Conservation (phyloP, 1,140 invertebrate genomes). For the Leucophenga varia region DNA sequence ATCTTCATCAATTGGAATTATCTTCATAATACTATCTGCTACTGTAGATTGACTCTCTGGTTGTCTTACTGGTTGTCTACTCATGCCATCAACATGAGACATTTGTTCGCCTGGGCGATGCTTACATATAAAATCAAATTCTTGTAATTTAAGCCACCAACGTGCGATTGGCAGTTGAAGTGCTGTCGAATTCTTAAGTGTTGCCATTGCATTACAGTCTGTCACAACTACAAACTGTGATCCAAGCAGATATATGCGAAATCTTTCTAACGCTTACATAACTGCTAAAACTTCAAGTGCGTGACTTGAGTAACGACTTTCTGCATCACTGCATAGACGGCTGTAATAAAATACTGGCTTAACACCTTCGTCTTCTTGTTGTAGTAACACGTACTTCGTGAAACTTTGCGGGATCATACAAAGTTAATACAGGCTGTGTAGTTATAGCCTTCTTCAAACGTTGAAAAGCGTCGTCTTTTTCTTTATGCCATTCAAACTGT, state of each 20-base stretch:
- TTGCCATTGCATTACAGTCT: constrained; percentile 11
- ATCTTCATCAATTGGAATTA: neutral
- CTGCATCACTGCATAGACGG: constrained; percentile 13
- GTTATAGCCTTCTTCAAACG: neutral
- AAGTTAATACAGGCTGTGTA: neutral
- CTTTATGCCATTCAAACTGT: no score
- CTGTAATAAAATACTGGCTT: constrained; percentile 14
- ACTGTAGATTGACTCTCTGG: no score
- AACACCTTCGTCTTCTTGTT: neutral
- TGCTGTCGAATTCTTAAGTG: neutral
- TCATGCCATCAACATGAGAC: no score
- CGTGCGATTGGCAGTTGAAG: constrained; percentile 33
- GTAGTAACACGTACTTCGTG: neutral
- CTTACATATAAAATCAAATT: constrained; percentile 3
- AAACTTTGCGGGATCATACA: no score
- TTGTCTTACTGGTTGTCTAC: no score
- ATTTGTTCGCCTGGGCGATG: constrained; percentile 1
- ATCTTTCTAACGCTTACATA: constrained; percentile 9
- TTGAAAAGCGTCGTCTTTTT: no score
- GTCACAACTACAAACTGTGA: constrained; percentile 12
- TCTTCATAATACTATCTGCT: no score
- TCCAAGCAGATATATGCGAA: constrained; percentile 10
- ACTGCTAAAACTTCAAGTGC: constrained; percentile 29
- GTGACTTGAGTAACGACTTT: constrained; percentile 27
- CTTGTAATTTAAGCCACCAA: constrained; percentile 36